Percentiles rank a stretch among this genome's conserved stretches.
Evolutionary conservation across 2,113 vertebrate species (phyloP).

Genomic region (Solea solea): DNA sequence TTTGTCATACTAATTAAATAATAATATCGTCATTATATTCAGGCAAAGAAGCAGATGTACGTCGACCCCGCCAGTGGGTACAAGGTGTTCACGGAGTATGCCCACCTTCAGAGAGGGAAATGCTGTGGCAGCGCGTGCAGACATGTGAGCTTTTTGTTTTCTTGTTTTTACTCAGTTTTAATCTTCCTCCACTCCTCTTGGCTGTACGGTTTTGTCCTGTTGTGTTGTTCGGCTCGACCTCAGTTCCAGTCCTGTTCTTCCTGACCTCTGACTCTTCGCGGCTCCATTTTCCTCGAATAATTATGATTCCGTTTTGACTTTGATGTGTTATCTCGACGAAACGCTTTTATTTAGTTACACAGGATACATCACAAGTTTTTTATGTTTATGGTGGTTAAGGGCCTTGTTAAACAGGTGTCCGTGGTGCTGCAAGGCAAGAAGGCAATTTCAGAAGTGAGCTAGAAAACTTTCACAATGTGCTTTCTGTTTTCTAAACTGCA

Average conservation of each 20-base stretch:
- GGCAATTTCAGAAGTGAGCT: not conserved
- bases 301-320: not conserved
- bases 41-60: slow-evolving; percentile 85
- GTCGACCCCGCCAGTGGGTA: slow-evolving; percentile 82
- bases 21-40: slow-evolving; percentile 65
- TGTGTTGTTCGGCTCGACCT: not conserved
- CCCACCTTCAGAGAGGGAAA: slow-evolving; percentile 82
- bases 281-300: not conserved
- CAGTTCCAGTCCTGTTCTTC: not conserved
- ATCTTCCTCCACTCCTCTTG: slow-evolving; percentile 19
- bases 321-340: not conserved
- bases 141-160: slow-evolving; percentile 82
- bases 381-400: not conserved
- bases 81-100: slow-evolving; percentile 81
- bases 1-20: slow-evolving; percentile 64
- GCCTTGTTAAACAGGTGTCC: slow-evolving; percentile 1
- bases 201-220: slow-evolving; percentile 1
- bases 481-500: not conserved
- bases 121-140: slow-evolving; percentile 85
- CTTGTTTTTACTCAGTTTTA: not conserved
- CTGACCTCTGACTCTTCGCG: not conserved
- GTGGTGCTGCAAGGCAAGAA: not conserved
- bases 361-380: not conserved
- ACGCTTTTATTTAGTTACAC: not conserved
- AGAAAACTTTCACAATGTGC: not conserved